A percentile compares a stretch with the other conserved stretches of the same genome.
phyloP scores from a whole-genome alignment of 2,888 invertebrate genomes.

The Cataglyphis livida region DNA sequence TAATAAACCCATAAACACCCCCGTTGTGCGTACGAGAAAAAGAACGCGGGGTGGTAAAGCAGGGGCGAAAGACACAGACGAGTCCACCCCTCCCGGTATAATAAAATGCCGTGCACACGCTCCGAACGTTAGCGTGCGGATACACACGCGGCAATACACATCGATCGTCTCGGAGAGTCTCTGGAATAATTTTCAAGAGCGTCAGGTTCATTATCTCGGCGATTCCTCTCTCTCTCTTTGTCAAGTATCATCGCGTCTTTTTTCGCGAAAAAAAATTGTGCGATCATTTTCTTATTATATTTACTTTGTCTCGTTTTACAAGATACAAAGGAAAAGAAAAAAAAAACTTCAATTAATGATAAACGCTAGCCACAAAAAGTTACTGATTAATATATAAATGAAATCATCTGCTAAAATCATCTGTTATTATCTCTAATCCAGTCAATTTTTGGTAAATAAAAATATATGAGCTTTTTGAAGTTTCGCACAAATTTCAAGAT shows the following conservation, averaged over 20 bases:
- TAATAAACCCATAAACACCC: slow-evolving; percentile 86
- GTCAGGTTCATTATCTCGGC: neutral
- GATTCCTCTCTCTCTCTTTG: neutral
- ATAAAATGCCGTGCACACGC: slow-evolving; percentile 75
- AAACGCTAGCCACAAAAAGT: neutral
- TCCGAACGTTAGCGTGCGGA: slow-evolving; percentile 37
- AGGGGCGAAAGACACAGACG: slow-evolving; percentile 55
- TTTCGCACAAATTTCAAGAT: neutral
- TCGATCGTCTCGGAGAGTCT: slow-evolving; percentile 24
- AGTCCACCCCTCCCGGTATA: slow-evolving; percentile 63
- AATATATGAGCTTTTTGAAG: neutral
- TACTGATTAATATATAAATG: neutral
- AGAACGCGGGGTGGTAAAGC: slow-evolving; percentile 28
- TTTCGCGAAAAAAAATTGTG: neutral
- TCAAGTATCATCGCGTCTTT: neutral
- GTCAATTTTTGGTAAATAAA: neutral
- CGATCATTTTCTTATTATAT: neutral
- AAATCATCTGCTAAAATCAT: neutral
- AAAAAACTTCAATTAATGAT: neutral
- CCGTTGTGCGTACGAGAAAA: slow-evolving; percentile 64
- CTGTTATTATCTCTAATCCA: neutral
- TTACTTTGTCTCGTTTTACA: neutral
- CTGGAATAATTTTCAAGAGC: slow-evolving; percentile 4
- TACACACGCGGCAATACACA: slow-evolving; percentile 44
- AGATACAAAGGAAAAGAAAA: neutral